Conservation (phyloP, 2,797 vertebrate species). For the Ara ararauna region DNA sequence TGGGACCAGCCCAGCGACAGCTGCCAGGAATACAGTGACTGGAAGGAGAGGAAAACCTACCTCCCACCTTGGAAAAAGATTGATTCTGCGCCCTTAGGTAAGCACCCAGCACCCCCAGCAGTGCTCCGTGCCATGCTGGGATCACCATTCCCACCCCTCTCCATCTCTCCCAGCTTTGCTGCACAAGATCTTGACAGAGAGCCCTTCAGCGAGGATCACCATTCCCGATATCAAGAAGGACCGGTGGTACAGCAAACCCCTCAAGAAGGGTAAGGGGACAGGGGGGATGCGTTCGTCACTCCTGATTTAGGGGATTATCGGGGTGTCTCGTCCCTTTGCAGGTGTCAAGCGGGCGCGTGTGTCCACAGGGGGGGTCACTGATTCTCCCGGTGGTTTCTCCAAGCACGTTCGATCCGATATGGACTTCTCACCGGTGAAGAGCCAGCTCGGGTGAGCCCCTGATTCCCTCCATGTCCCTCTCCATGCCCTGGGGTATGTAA, state of each 20-base stretch:
- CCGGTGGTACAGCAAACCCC: constrained; percentile 86
- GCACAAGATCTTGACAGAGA: constrained; percentile 88
- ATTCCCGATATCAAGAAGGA: constrained; percentile 91
- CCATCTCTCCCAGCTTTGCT: constrained; percentile 80
- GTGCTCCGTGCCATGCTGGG: accelerated
- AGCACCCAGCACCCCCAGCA: background rate
- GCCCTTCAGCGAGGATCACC: constrained; percentile 82
- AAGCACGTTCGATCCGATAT: constrained; percentile 84
- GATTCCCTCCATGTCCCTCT: background rate
- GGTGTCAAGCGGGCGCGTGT: constrained; percentile 78
- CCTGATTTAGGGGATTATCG: background rate
- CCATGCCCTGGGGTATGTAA: accelerated
- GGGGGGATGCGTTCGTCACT: accelerated
- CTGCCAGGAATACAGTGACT: constrained; percentile 95
- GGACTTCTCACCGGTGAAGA: constrained; percentile 72
- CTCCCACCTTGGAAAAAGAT: constrained; percentile 97
- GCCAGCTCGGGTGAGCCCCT: background rate
- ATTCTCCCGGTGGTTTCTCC: constrained; percentile 76
- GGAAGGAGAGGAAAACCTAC: constrained; percentile 93
- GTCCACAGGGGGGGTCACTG: constrained; percentile 67
- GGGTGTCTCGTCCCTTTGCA: constrained; percentile 27
- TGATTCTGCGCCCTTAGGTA: constrained; percentile 89
- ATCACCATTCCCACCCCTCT: background rate
- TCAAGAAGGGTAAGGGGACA: constrained; percentile 78
- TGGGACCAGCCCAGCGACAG: constrained; percentile 95